Conservation (phyloP, 2,888 invertebrate genomes). For the Sepiola atlantica region DNA sequence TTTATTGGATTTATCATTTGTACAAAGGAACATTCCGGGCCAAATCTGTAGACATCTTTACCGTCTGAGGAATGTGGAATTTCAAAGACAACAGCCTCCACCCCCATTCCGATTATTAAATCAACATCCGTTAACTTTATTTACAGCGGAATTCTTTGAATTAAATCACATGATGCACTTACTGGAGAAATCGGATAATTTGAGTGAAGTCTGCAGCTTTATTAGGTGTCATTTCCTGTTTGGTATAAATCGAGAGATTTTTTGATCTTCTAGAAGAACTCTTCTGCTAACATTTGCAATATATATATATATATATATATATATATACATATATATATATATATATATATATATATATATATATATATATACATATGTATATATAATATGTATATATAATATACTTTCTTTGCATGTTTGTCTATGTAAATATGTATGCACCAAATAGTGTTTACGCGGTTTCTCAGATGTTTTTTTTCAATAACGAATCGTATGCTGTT, state of each 20-base stretch:
- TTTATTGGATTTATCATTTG: neutral
- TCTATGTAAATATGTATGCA: too few species aligned
- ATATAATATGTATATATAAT: too few species aligned
- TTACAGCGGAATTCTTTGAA: neutral
- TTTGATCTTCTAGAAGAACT: neutral
- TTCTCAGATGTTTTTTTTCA: too few species aligned
- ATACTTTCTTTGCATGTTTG: too few species aligned
- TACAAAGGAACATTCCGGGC: neutral
- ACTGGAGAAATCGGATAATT: neutral
- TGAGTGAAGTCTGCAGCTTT: neutral
- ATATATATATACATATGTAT: too few species aligned
- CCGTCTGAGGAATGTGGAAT: neutral
- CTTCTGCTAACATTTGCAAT: neutral
- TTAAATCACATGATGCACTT: neutral
- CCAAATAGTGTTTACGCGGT: too few species aligned
- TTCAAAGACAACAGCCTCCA: neutral
- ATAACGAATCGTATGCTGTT: too few species aligned
- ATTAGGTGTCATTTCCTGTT: neutral
- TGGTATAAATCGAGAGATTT: neutral
- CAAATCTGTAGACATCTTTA: neutral
- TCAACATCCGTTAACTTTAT: conserved; percentile 32
- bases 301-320: too few species aligned
- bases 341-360: too few species aligned
- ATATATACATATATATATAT: too few species aligned
- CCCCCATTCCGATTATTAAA: neutral